Percentiles rank a stretch among this genome's conserved stretches.
Evolutionary conservation across 2,113 vertebrate genomes (phyloP).

Genomic region (Elgaria multicarinata): DNA sequence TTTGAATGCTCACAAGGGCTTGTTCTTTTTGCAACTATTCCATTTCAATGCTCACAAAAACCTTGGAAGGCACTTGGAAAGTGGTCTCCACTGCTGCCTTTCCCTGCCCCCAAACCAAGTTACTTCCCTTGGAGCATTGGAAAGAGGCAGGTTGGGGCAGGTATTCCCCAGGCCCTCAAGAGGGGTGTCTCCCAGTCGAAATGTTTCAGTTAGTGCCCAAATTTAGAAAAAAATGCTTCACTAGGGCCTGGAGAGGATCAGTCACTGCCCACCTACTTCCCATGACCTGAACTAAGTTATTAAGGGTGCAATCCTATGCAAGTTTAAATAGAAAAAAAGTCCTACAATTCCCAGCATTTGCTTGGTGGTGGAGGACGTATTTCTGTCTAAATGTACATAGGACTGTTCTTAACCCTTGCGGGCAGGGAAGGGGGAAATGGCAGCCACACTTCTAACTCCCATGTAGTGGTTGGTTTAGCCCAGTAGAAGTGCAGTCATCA

Average conservation of each 20-base stretch:
- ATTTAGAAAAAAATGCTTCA: neutral
- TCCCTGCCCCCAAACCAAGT: neutral
- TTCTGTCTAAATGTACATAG: too few species aligned
- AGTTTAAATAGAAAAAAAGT: too few species aligned
- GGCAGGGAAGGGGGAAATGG: too few species aligned
- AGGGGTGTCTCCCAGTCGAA: neutral
- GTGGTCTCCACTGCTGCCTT: neutral
- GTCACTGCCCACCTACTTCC: neutral
- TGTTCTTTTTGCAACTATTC: too few species aligned
- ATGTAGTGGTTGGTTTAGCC: too few species aligned
- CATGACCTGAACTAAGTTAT: neutral
- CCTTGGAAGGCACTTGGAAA: neutral
- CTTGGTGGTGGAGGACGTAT: too few species aligned
- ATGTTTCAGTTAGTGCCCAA: neutral
- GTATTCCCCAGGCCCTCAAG: neutral
- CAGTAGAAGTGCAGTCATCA: too few species aligned
- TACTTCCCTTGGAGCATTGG: neutral
- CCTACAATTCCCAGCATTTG: too few species aligned
- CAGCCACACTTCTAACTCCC: too few species aligned
- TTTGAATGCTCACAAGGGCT: neutral
- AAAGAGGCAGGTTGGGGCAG: neutral
- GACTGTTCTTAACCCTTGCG: too few species aligned
- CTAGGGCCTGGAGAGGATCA: neutral
- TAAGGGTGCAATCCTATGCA: too few species aligned
- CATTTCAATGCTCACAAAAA: neutral